A percentile compares a stretch with the other conserved stretches of the same genome.
Conservation (phyloP, 2,888 invertebrate species). For the Campaea margaritaria region DNA sequence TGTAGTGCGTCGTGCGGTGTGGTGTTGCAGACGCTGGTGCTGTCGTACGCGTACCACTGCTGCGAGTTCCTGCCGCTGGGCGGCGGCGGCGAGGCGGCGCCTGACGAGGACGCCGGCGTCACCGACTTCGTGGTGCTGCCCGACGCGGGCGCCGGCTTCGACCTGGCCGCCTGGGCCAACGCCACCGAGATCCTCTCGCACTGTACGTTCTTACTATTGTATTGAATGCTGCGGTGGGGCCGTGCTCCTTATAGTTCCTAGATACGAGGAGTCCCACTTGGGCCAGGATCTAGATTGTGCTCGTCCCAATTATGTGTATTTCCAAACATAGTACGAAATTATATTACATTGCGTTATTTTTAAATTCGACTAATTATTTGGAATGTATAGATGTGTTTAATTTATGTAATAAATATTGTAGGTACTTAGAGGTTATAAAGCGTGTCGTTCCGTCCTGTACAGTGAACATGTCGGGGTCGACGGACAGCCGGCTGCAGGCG, state of each 20-base stretch:
- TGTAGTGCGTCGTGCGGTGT: too few relatives aligned
- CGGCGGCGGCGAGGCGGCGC: slow-evolving; percentile 77
- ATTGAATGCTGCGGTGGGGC: neutral
- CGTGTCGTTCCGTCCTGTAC: neutral
- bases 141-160: slow-evolving; percentile 67
- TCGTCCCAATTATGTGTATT: too few relatives aligned
- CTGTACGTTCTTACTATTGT: slow-evolving; percentile 88
- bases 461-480: slow-evolving; percentile 66
- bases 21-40: slow-evolving; percentile 87
- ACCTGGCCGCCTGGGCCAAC: slow-evolving; percentile 92
- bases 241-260: too few relatives aligned
- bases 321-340: too few relatives aligned
- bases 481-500: slow-evolving; percentile 50
- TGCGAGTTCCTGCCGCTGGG: slow-evolving; percentile 93
- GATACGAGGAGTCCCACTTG: too few relatives aligned
- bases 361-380: too few relatives aligned
- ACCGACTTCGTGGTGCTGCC: slow-evolving; percentile 75
- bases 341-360: too few relatives aligned
- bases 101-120: slow-evolving; percentile 52
- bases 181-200: slow-evolving; percentile 93
- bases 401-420: too few relatives aligned
- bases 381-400: too few relatives aligned
- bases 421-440: too few relatives aligned
- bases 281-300: too few relatives aligned
- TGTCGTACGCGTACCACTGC: slow-evolving; percentile 98